Evolutionary conservation across 1,140 invertebrate species (phyloP), one percentile per base, ranked within the genome.

Genomic region (Patella vulgata): DNA sequence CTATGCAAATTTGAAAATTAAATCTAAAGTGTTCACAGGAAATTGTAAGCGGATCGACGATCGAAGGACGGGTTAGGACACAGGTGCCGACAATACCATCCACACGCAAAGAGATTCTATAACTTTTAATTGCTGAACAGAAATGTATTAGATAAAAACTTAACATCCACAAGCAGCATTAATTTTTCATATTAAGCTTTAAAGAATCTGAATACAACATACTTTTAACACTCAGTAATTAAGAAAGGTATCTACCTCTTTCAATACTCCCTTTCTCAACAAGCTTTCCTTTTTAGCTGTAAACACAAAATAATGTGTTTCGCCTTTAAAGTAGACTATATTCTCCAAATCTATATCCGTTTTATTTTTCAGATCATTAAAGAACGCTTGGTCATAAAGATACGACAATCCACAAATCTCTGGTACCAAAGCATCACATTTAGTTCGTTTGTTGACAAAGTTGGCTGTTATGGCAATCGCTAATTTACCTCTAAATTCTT

Each of bases 261-360:
- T 84, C 62, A 97, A 91, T n/a, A 97, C 95, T 19, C 92, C 91
- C 81, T 95, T 95, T 70, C 91, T 89, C 19, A 97, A 88, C 33
- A 96, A 87, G 85, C 92, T 94, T 63, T 92, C 90, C 84, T 98
- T 98, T 82, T 97, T 98, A 28, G 96, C 96, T 17, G 96, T 98
- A 96, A 98, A 98, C 2, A 98, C 96, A 85, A 98, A 98, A 82
- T 98, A 98, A 82, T 98, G 96, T 0, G 96, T 98, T 67, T 98
- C 95, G 82, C 97, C 95, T 82, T 83, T 86, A 80, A 98, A 98
- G 85, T 98, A 98, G 1, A 98, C 95, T 50, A 98, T 97, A 81
- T 98, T 98, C 82, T 98, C 96, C 54, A 98, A 85, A 85, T 98
- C 95, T 67, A 98, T 97, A 53, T 93, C 92, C 2, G 94, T 97